These are phyloP conservation scores for Rutilus rutilus DNA, from an alignment of 2,113 vertebrate species.

Conservation along the genomic window DNA sequence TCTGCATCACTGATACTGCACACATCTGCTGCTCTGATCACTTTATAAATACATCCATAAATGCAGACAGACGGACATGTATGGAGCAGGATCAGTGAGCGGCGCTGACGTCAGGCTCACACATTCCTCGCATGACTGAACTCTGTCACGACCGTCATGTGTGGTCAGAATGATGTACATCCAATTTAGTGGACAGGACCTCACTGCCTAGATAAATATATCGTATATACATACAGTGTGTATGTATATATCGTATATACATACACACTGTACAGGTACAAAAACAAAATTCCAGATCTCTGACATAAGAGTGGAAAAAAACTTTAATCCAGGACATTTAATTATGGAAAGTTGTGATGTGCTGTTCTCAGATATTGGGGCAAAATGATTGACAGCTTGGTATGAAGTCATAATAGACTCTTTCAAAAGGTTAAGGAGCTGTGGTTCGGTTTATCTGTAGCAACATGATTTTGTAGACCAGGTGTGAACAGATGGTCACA, in stretches of 20 bases:
- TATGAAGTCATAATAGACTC: conserved; percentile 53
- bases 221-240: background rate
- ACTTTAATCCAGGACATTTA: conserved; percentile 47
- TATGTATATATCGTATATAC: background rate
- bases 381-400: conserved; percentile 34
- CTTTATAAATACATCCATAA: conserved; percentile 11
- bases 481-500: conserved; percentile 35
- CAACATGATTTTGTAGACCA: conserved; percentile 4
- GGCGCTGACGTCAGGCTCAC: conserved; percentile 32
- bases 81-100: conserved; percentile 21
- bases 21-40: background rate
- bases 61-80: conserved; percentile 20
- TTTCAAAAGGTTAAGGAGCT: conserved; percentile 28
- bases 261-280: background rate
- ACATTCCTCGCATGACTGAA: conserved; percentile 28
- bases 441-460: background rate
- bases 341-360: conserved; percentile 48
- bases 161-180: background rate
- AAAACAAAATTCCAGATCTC: conserved; percentile 45
- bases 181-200: background rate
- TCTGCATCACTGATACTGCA: conserved; percentile 14
- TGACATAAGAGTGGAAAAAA: conserved; percentile 39
- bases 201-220: background rate
- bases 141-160: background rate
- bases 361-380: conserved; percentile 15